Base-by-base conservation (phyloP, 1,140 invertebrate species). In the Diabrotica virgifera region DNA sequence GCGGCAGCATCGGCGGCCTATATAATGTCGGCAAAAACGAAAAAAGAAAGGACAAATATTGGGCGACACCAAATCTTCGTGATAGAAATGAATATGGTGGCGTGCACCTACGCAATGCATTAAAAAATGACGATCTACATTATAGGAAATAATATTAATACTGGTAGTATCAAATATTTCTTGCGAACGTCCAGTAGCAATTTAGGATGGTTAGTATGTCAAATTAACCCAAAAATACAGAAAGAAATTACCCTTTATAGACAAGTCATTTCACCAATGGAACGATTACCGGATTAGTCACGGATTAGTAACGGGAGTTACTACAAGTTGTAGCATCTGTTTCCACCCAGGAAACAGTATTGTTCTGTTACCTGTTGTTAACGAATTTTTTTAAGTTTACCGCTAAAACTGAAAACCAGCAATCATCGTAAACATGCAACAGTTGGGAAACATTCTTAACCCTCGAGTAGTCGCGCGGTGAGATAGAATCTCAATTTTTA, bases 71-170 rank as follows among this genome's bases (percentile, higher is more conserved):
- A 56, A 56, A 11, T 56, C 10, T 56, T 10, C 54, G 36, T 11
- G 54, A 56, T 35, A 56, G 54, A 24, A 56, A 10, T 24, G 14
- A 56, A 56, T 56, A 56, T 56, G 54, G 54, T 56, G 54, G 54
- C 54, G 10, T 35, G 14, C 54, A 56, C 14, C 54, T 56, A 56
- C 36, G n/a, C 9, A 5, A 50, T 50, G 50, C 50, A 51, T 51
- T 51, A 12, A 51, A 51, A 51, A 51, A 51, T 51, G 50, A 51
- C 50, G 50, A 51, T 51, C 13, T 51, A 51, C 50, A 51, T 8
- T 8, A 51, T 51, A 51, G 50, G 0, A 51, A 51, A 51, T 51
- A 51, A 51, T 52, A n/a, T 52, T 7, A 52, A 52, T 13, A 52
- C 8, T 52, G 51, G 51, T n/a, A 56, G 36, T 35, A 7, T 56